Percentiles rank a stretch among this genome's conserved stretches.
Conservation (phyloP, 2,113 vertebrate genomes). For the Callaeas wilsoni region DNA sequence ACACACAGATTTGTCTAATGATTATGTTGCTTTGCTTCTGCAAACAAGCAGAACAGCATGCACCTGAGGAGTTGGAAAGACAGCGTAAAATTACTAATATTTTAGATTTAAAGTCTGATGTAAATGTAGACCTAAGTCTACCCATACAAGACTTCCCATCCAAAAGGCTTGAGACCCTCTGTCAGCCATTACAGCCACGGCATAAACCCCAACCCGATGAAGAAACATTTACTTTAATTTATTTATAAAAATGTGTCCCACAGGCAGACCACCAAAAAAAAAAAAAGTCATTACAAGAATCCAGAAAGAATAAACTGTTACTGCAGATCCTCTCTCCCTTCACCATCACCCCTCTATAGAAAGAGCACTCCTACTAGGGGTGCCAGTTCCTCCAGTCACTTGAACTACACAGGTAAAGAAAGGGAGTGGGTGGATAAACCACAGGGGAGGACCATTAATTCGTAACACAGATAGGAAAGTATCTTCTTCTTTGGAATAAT, state of each 20-base stretch:
- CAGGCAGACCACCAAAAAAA: background rate
- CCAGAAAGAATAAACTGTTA: background rate
- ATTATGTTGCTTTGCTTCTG: background rate
- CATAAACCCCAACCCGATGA: background rate
- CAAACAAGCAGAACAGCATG: background rate
- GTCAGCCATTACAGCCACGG: background rate
- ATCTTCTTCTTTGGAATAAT: background rate
- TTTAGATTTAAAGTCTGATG: background rate
- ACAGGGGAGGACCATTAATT: background rate
- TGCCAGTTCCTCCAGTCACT: background rate
- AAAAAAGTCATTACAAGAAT: background rate
- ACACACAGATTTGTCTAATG: background rate
- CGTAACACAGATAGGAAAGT: background rate
- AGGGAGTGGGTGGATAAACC: background rate
- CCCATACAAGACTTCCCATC: background rate
- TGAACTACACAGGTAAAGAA: background rate
- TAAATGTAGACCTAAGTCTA: background rate
- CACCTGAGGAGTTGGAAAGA: background rate
- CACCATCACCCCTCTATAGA: accelerated
- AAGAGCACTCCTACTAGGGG: background rate
- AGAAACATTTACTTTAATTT: background rate
- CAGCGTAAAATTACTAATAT: background rate
- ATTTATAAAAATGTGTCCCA: background rate
- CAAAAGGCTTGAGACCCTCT: background rate
- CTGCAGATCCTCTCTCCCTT: background rate